Evolutionary conservation across 2,888 invertebrate species (phyloP), one percentile per base, ranked within the genome.

Genomic region (Rhorus exstirpatorius): DNA sequence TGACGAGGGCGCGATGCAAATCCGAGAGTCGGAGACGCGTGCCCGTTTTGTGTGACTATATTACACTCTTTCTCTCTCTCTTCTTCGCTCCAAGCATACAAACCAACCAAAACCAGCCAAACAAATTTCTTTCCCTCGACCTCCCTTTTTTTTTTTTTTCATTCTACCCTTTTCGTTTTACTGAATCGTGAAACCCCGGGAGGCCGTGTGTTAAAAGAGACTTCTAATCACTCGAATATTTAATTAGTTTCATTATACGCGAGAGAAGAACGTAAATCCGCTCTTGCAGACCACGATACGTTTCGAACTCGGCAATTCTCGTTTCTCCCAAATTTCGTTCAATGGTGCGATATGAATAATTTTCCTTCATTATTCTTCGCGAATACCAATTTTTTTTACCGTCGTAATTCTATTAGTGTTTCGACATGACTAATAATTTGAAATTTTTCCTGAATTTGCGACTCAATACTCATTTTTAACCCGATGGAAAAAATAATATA

Each of bases 181-280:
- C 72, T 77, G 75, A 67, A 65, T 79, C 75, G 75, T 65, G 65
- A 75, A 75, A 79, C 70, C 67, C 74, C 74, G 70, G 70, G 75
- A 38, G 49, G 31, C 74, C 49, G 53, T 41, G 38, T 3, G 67
- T 14, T 53, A 31, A 81, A 78, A 81, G 65, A 78, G 46, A 68
- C 81, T 68, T 78, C 63, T 81, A 74, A 81, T 78, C 74, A 82
- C 78, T 78, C 58, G 63, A 58, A 74, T 68, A 82, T 77, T 70
- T 74, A 78, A 74, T 82, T 74, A 78, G 74, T 68, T 78, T 78
- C 78, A 61, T 81, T 81, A n/a, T n/a, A 68, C 51, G 49, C 53
- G 68, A 74, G 49, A 24, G 51, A 44, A 10, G 26, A 24, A 68
- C 10, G 19, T 51, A 71, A 68, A n/a, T 6, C 6, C 17, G 49